Base-by-base conservation (phyloP, 2,888 invertebrate species). In the Punctoribates punctum region DNA sequence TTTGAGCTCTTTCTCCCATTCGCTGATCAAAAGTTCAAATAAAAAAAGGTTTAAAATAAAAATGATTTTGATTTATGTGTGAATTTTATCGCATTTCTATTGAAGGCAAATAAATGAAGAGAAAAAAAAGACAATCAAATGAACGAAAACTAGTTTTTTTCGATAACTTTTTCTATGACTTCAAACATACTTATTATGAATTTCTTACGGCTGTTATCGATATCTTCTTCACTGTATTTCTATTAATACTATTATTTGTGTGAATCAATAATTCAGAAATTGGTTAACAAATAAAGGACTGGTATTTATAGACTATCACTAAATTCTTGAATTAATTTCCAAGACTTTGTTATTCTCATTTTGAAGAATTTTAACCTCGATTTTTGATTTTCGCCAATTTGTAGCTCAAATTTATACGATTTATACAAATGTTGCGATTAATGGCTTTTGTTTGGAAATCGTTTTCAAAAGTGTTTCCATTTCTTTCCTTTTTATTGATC, bases 1-100 rank as follows among this genome's bases (percentile, higher is more conserved):
- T 29, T 67, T 73, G 1, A 80, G 23, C 72, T 80, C 80, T 73
- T 79, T 80, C 9, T 80, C 78, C 79, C 79, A 80, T 79, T 80
- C 79, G 15, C 77, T 75, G 42, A 67, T 65, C 62, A 62, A 27
- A 15, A 62, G 29, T 62, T n/a, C 27, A 25, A 65, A 42, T 17
- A 67, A 27, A 11, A 25, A 25, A 20, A 67, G 1, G 23, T 27
- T 15, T 5, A 2, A 67, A 67, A 29, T 62, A 25, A 34, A n/a
- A 17, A 20, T 34, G n/a, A 25, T 25, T 17, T 65, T 65, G 65
- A 65, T 17, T 34, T 70, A 38, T 70, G 25, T 70, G 70, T 42
- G 60, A 60, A 29, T 60, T 60, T 2, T 57, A 57, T n/a, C 57
- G 20, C 57, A 25, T n/a, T 23, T 25, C 25, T 60, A 60, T 60